A percentile compares a stretch with the other conserved stretches of the same genome.
Evolutionary conservation across 1,140 invertebrate genomes (phyloP).

Genomic region (Radopholus similis): DNA sequence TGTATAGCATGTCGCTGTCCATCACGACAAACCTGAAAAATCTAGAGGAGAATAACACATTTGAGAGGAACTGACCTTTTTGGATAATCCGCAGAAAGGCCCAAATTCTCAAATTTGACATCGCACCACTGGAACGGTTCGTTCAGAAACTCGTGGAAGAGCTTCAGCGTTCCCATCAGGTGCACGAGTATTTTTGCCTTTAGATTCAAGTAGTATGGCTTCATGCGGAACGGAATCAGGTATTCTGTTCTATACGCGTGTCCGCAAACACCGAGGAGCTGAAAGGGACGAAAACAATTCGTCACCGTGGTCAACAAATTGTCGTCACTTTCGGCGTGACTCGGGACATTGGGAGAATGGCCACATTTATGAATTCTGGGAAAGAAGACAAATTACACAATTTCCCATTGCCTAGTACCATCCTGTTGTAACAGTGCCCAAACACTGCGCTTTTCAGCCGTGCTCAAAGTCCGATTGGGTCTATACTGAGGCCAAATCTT

Average conservation of each 20-base stretch:
- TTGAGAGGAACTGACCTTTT: slow-evolving; percentile 39
- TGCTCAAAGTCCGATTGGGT: slow-evolving; percentile 17
- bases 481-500: slow-evolving; percentile 48
- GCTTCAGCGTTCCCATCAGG: slow-evolving; percentile 58
- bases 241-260: slow-evolving; percentile 53
- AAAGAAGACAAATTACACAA: too few species aligned
- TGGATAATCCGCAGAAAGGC: slow-evolving; percentile 57
- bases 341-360: slow-evolving; percentile 45
- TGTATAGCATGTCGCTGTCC: slow-evolving; percentile 59
- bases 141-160: slow-evolving; percentile 60
- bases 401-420: too few species aligned
- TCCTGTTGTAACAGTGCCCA: slow-evolving; percentile 59
- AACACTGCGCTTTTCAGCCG: slow-evolving; percentile 47
- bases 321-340: slow-evolving; percentile 50
- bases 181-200: slow-evolving; percentile 58
- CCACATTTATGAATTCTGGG: slow-evolving; percentile 55
- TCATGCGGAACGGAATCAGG: slow-evolving; percentile 57
- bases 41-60: neutral
- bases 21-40: slow-evolving; percentile 52
- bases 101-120: slow-evolving; percentile 58
- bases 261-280: slow-evolving; percentile 55
- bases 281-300: neutral
- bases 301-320: neutral
- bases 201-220: slow-evolving; percentile 44
- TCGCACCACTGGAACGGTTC: slow-evolving; percentile 60